Conservation (phyloP, 2,888 invertebrate genomes). For the Drosophila rubida region DNA sequence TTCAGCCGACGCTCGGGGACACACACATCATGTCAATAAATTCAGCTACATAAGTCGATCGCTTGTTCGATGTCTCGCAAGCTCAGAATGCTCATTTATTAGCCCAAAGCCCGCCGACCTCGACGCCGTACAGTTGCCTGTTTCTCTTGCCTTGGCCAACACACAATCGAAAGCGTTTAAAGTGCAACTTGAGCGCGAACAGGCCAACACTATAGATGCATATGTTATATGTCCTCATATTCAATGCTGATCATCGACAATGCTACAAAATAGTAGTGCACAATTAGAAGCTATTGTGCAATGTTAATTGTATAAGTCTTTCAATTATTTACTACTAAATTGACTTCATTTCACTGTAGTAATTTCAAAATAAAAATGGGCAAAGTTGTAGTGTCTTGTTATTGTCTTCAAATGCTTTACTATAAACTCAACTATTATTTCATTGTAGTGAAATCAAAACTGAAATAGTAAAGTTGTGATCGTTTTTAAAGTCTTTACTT, state of each 20-base stretch:
- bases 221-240: background rate
- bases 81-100: constrained; percentile 56
- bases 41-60: constrained; percentile 68
- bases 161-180: constrained; percentile 1
- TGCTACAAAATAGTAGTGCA: no score
- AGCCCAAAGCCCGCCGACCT: constrained; percentile 41
- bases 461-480: no score
- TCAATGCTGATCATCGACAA: background rate
- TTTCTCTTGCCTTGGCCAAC: constrained; percentile 16
- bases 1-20: constrained; percentile 52
- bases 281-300: no score
- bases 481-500: no score
- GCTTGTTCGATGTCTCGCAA: constrained; percentile 53
- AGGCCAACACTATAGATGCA: constrained; percentile 4
- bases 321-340: no score
- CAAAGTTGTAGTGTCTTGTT: no score
- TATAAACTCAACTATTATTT: no score
- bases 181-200: constrained; percentile 23
- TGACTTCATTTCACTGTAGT: no score
- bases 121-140: constrained; percentile 8
- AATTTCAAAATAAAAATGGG: no score
- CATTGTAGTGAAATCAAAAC: no score
- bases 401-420: no score
- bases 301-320: no score
- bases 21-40: constrained; percentile 67